Evolutionary conservation across 1,140 invertebrate species (phyloP), one percentile per base, ranked within the genome.

Genomic region (Callitettix versicolor): DNA sequence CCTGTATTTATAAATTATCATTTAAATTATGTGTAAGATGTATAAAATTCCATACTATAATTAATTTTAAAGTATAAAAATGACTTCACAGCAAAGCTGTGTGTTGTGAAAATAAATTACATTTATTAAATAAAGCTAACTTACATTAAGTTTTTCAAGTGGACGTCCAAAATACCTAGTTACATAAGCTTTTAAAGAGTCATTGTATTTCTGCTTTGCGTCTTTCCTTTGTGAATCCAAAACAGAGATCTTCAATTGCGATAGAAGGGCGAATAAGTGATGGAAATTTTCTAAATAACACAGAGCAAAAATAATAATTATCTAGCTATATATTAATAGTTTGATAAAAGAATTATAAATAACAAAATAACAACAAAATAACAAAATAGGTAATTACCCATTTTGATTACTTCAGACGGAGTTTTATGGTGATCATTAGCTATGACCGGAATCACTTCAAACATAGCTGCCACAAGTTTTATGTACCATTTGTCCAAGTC

Each of bases 281-380:
- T 99, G 95, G 69, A 91, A 98, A 73, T 99, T 99, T 78, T 99
- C 90, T 82, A 73, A n/a, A n/a, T n/a, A n/a, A n/a, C n/a, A n/a
- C n/a, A n/a, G n/a, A n/a, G n/a, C n/a, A n/a, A n/a, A n/a, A n/a
- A n/a, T n/a, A n/a, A n/a, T n/a, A n/a, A n/a, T n/a, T n/a, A n/a
- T n/a, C n/a, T n/a, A n/a, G n/a, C n/a, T n/a, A n/a, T n/a, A n/a
- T n/a, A n/a, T n/a, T n/a, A n/a, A n/a, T n/a, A n/a, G n/a, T n/a
- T n/a, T n/a, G n/a, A 30, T 4, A 30, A 30, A 30, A 4, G 14
- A 46, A 40, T 21, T 43, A 2, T 55, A 21, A 15, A 15, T 21
- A 17, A 5, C 14, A 3, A 42, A 22, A 17, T 12, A 22, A 48
- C 43, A 33, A 7, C 1, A 36, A 21, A 15, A 15, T 21, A 17